Base-by-base conservation (phyloP, 2,113 vertebrate species). In the Lipophrys pholis region DNA sequence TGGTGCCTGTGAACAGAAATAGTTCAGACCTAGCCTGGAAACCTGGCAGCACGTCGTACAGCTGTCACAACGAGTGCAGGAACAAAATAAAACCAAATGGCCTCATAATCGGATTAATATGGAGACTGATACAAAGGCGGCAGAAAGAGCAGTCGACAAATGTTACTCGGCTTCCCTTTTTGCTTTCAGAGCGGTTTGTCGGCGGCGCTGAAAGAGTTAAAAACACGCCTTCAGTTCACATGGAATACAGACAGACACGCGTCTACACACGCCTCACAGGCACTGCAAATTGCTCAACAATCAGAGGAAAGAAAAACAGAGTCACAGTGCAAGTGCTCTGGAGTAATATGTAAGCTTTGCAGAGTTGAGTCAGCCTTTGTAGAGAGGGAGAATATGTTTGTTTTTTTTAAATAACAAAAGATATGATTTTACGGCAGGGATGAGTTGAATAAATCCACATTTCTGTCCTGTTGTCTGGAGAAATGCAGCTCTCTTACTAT, bases 21-120 rank as follows among this genome's bases (percentile, higher is more conserved):
- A 89, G 80, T 42, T 41, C 62, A 48, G 73, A 55, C 52, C 59
- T 81, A 82, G 69, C 83, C 85, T 87, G 61, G 76, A 89, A 87
- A 87, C 84, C 78, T 50, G 66, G 85, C 64, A 50, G 61, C 17
- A 14, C 11, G 50, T 14, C 52, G 48, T 42, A 11, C 66, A 3
- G 45, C 69, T 70, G 62, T 71, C 48, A 71, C 50, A 84, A 75
- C 5, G 66, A 60, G 60, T 49, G 7, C 78, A 61, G 30, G 21
- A 30, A 30, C 21, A 30, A 6, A 7, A 61, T 2, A 30, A 30
- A 30, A 30, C 21, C 4, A 30, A 2, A 30, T 14, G 15, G 8
- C 53, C 17, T 30, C 8, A 54, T 3, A 5, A 59, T 52, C 7
- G 14, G 0, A 17, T 6, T 9, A 45, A 30, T 17, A 2, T 7